These are phyloP conservation scores for Campylomormyrus numenius DNA, from an alignment of 2,113 vertebrate species.

Conservation along the genomic window DNA sequence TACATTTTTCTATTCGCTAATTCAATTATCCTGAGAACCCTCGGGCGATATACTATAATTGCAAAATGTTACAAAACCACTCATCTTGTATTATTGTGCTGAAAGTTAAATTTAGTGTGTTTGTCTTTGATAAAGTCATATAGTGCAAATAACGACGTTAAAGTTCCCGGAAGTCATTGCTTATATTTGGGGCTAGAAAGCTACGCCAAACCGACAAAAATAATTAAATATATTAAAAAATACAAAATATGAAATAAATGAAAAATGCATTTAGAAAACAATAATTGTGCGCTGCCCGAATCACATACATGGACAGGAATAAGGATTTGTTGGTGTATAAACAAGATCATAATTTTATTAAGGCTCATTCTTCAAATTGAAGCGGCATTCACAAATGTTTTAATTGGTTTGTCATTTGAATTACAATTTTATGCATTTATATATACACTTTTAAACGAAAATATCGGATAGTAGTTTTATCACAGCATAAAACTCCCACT, in stretches of 20 bases:
- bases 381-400: neutral
- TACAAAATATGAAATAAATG: too few species aligned
- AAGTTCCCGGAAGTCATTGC: neutral
- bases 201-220: neutral
- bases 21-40: neutral
- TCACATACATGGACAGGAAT: neutral
- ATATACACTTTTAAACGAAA: neutral
- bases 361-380: neutral
- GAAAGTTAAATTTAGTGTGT: neutral
- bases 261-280: neutral
- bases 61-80: neutral
- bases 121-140: neutral
- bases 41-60: neutral
- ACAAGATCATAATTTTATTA: neutral
- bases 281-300: neutral
- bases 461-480: neutral
- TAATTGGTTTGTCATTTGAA: neutral
- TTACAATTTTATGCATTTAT: neutral
- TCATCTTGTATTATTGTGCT: neutral
- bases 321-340: neutral
- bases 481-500: neutral
- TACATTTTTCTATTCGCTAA: neutral
- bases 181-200: neutral
- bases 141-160: neutral
- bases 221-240: too few species aligned